A percentile compares a stretch with the other conserved stretches of the same genome.
phyloP scores from a whole-genome alignment of 2,888 invertebrate species.

The Cantharis flavilabris region DNA sequence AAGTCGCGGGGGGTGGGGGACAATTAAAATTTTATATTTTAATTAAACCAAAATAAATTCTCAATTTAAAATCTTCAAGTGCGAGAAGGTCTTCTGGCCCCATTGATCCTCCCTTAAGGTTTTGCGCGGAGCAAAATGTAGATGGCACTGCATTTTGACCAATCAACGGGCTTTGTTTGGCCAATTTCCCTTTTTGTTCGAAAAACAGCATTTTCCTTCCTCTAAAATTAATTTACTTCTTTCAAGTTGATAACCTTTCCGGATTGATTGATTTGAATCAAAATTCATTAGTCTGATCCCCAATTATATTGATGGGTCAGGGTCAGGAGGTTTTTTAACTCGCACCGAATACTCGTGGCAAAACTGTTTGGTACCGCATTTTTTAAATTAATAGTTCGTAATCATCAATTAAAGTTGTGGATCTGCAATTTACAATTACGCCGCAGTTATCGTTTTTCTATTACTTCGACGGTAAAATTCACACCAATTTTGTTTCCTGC shows the following conservation, averaged over 20 bases:
- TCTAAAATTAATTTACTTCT: background rate
- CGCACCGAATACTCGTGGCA: background rate
- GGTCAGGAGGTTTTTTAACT: background rate
- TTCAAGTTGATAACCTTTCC: background rate
- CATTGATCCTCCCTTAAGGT: no score
- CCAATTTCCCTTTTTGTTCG: background rate
- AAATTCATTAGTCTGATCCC: background rate
- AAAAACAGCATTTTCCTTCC: background rate
- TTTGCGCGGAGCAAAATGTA: background rate
- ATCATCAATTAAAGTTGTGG: background rate
- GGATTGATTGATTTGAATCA: background rate
- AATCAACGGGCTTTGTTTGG: background rate
- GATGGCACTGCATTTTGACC: background rate
- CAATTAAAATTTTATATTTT: no score
- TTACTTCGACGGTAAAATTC: background rate
- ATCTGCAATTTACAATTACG: background rate
- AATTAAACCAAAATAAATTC: no score
- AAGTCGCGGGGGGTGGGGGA: no score
- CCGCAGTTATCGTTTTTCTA: background rate
- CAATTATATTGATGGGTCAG: background rate
- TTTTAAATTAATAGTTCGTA: background rate
- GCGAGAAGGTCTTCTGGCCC: no score
- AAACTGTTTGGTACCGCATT: background rate
- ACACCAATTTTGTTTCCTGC: background rate
- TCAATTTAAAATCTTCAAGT: no score